phyloP scores from a whole-genome alignment of 2,797 vertebrate genomes.

The Gallinago nigripennis region DNA sequence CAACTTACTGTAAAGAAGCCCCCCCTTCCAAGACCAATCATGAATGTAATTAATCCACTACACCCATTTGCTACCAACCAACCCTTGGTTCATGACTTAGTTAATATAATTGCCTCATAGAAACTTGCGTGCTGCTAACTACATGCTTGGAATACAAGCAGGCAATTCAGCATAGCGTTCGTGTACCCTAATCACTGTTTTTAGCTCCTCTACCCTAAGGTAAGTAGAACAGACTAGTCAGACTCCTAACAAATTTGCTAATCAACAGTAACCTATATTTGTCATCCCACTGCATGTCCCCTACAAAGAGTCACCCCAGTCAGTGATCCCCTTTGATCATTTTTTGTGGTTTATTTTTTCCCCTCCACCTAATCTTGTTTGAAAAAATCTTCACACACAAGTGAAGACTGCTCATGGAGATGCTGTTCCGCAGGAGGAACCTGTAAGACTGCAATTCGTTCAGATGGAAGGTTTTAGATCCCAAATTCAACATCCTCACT shows the following conservation, averaged over 20 bases:
- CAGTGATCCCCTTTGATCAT: not conserved
- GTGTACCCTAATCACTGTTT: not conserved
- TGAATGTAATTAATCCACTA: slow-evolving; percentile 37
- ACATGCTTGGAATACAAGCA: slow-evolving; percentile 39
- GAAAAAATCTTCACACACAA: not conserved
- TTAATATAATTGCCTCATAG: slow-evolving; percentile 52
- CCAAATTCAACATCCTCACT: slow-evolving; percentile 19
- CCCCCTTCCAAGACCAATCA: not conserved
- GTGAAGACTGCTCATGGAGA: not conserved
- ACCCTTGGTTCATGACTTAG: not conserved
- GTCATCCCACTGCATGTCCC: not conserved
- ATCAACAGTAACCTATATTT: not conserved
- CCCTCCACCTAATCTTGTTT: not conserved
- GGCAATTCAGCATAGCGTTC: slow-evolving; percentile 11
- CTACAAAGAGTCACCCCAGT: not conserved
- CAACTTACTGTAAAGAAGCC: not conserved
- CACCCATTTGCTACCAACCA: slow-evolving; percentile 18
- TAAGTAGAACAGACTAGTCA: not conserved
- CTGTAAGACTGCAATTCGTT: slow-evolving; percentile 30
- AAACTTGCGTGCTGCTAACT: slow-evolving; percentile 48
- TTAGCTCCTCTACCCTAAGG: not conserved
- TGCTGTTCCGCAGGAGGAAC: not conserved
- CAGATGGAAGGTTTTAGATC: slow-evolving; percentile 37
- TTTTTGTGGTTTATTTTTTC: not conserved
- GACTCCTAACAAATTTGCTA: not conserved